Percentiles rank a stretch among this genome's conserved stretches.
These are phyloP conservation scores for Eristalis tenax DNA, from an alignment of 2,888 invertebrate species.

Conservation along the genomic window DNA sequence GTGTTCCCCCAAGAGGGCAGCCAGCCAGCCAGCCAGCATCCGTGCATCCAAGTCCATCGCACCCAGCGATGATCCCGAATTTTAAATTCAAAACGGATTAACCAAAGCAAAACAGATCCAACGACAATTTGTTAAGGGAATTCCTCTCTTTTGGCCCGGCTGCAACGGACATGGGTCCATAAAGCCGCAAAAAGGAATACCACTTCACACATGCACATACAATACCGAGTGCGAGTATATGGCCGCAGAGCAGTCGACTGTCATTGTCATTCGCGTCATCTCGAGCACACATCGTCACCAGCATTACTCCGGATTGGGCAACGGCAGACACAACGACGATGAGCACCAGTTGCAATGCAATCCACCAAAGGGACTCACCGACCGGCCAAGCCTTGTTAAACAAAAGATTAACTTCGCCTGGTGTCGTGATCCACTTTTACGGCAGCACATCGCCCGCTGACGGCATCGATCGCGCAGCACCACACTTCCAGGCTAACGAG, in stretches of 20 bases:
- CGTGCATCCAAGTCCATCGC: constrained; percentile 5
- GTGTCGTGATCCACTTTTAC: constrained; percentile 72
- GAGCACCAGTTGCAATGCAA: constrained; percentile 24
- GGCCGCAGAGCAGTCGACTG: constrained; percentile 48
- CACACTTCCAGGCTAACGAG: constrained; percentile 67
- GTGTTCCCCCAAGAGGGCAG: constrained; percentile 58
- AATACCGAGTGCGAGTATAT: constrained; percentile 13
- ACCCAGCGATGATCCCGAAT: constrained; percentile 59
- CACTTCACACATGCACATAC: constrained; percentile 39
- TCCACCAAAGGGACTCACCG: constrained; percentile 64
- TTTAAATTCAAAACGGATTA: constrained; percentile 71
- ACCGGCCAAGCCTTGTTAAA: constrained; percentile 63
- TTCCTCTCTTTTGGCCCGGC: constrained; percentile 41
- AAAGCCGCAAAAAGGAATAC: constrained; percentile 63
- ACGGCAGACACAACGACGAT: constrained; percentile 63
- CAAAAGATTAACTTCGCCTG: constrained; percentile 71
- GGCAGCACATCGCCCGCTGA: constrained; percentile 68
- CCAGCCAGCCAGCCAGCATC: not conserved
- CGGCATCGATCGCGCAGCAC: constrained; percentile 57
- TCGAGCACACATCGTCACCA: constrained; percentile 66
- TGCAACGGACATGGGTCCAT: constrained; percentile 30
- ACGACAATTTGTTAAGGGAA: constrained; percentile 71
- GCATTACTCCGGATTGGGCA: constrained; percentile 60
- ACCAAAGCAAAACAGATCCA: constrained; percentile 61
- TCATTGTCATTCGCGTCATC: constrained; percentile 72